A percentile compares a stretch with the other conserved stretches of the same genome.
Conservation (phyloP, 2,888 invertebrate genomes). For the Chirona hameri region DNA sequence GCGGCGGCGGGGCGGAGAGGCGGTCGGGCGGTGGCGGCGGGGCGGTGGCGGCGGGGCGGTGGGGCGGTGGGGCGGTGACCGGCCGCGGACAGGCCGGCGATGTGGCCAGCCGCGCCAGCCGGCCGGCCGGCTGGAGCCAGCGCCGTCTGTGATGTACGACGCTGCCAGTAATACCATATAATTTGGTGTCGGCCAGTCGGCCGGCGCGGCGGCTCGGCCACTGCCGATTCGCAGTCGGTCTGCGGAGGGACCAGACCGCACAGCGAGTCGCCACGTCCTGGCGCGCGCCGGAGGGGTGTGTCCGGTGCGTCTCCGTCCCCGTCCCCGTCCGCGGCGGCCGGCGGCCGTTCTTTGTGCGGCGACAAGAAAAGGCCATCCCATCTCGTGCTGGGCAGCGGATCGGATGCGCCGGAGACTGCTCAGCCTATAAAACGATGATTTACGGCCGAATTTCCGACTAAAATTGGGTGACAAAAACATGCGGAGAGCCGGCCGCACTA, state of each 20-base stretch:
- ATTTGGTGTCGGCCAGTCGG: neutral
- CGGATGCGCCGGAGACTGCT: slow-evolving; percentile 7
- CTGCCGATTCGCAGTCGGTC: neutral
- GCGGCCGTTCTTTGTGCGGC: slow-evolving; percentile 13
- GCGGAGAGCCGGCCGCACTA: neutral
- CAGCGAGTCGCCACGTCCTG: neutral
- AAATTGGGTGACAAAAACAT: slow-evolving; percentile 26
- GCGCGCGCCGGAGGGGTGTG: neutral
- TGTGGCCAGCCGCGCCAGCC: neutral
- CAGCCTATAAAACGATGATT: slow-evolving; percentile 26
- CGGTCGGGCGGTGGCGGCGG: no score
- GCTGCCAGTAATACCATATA: slow-evolving; percentile 7
- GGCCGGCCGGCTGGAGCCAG: neutral
- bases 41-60: neutral
- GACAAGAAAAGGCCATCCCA: slow-evolving; percentile 26
- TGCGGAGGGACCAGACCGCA: neutral
- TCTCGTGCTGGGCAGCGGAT: neutral
- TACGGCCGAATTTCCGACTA: slow-evolving; percentile 9
- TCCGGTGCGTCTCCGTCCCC: neutral
- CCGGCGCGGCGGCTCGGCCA: neutral
- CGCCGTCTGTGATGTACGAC: neutral
- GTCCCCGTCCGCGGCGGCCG: neutral
- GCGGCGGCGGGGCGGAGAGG: neutral
- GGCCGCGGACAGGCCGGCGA: neutral
- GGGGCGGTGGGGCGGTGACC: neutral